A percentile compares a stretch with the other conserved stretches of the same genome.
Evolutionary conservation across 92 coral and sea anemone species (phyloP).

Genomic region (Palythoa heliodiscus): DNA sequence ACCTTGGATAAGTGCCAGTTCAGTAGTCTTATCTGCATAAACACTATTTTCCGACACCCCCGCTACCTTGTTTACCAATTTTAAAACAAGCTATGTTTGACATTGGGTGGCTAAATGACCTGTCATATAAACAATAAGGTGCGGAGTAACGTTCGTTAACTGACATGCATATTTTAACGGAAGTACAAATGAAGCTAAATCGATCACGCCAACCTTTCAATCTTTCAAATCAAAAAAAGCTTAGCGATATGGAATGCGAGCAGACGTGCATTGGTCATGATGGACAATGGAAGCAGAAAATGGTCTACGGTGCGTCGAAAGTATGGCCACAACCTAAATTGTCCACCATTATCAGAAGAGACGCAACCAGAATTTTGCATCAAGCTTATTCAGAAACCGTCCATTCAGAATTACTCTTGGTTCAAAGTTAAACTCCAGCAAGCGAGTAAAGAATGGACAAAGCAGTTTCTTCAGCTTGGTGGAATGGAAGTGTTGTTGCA

Average conservation of each 20-base stretch:
- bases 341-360: constrained; percentile 39
- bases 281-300: constrained; percentile 44
- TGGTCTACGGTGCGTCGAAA: constrained; percentile 56
- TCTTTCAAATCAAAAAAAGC: not conserved
- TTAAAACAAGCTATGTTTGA: too few species aligned
- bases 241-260: not conserved
- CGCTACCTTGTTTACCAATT: too few species aligned
- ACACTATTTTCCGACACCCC: too few species aligned
- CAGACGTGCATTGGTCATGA: not conserved
- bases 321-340: constrained; percentile 18
- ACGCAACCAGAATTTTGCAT: constrained; percentile 67
- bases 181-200: too few species aligned
- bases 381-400: constrained; percentile 66
- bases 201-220: not conserved
- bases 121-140: too few species aligned
- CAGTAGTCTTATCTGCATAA: too few species aligned
- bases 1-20: too few species aligned
- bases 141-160: too few species aligned
- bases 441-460: constrained; percentile 70
- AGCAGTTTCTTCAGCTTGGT: constrained; percentile 69
- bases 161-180: too few species aligned
- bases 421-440: constrained; percentile 64
- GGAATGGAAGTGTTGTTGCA: constrained; percentile 77
- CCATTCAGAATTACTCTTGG: constrained; percentile 72
- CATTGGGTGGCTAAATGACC: too few species aligned